Percentiles rank a stretch among this genome's conserved stretches.
These are phyloP conservation scores for Capricornis sumatraensis DNA, from an alignment of 2,113 vertebrate species.

Conservation along the genomic window DNA sequence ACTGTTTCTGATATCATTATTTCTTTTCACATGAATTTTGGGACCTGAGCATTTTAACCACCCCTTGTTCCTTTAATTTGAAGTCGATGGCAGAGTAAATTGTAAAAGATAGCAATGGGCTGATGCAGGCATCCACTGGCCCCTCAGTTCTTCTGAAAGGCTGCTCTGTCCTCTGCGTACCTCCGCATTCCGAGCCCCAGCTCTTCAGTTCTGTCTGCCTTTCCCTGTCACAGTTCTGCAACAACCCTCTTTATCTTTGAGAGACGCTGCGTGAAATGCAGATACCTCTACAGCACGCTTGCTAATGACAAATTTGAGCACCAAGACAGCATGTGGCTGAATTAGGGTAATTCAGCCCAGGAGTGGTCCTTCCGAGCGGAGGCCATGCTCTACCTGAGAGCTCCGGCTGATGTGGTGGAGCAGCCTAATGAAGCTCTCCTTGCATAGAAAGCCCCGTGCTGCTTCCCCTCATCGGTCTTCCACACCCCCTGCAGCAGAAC, in stretches of 20 bases:
- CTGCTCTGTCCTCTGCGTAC: fast-evolving
- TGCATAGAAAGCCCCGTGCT: neutral
- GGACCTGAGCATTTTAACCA: neutral
- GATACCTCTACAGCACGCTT: neutral
- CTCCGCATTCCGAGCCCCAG: neutral
- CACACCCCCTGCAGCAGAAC: neutral
- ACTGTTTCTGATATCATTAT: neutral
- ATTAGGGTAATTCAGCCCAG: conserved; percentile 59
- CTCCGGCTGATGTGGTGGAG: neutral
- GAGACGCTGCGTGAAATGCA: neutral
- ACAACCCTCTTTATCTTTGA: conserved; percentile 4
- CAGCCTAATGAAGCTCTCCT: neutral
- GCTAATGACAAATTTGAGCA: conserved; percentile 57
- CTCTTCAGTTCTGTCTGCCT: neutral
- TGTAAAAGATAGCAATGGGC: neutral
- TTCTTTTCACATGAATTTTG: neutral
- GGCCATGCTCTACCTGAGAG: conserved; percentile 19
- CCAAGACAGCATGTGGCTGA: conserved; percentile 37
- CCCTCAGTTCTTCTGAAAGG: neutral
- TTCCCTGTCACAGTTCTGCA: neutral
- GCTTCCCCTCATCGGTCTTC: neutral
- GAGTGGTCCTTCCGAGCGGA: conserved; percentile 11
- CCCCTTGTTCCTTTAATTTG: neutral
- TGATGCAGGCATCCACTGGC: no score
- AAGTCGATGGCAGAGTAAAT: neutral